Evolutionary conservation across 2,888 invertebrate species (phyloP).

Genomic region (Nymphalis polychloros): DNA sequence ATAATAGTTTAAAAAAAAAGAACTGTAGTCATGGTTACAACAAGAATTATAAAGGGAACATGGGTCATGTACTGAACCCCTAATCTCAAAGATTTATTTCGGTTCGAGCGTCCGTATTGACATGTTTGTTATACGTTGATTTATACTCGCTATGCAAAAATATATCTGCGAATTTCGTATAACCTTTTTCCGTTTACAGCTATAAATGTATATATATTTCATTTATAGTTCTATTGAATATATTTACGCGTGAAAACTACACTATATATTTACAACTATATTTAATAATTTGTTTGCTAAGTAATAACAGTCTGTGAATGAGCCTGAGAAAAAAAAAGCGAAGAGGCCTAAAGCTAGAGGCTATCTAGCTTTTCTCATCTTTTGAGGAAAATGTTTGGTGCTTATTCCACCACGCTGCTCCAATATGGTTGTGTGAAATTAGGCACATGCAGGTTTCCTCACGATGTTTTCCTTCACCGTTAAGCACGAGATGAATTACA

Average conservation of each 20-base stretch:
- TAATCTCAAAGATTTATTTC: constrained; percentile 33
- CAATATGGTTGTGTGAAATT: no score
- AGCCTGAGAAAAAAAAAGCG: no score
- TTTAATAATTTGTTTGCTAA: no score
- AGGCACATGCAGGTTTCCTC: no score
- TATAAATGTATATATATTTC: constrained; percentile 3
- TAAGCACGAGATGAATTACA: no score
- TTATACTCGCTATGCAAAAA: constrained; percentile 17
- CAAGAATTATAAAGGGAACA: constrained; percentile 23
- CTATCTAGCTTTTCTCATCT: no score
- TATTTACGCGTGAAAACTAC: neutral
- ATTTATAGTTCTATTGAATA: neutral
- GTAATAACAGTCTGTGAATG: no score
- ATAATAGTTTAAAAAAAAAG: neutral
- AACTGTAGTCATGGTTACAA: neutral
- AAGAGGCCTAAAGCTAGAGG: no score
- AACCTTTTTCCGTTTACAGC: neutral
- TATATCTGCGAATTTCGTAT: constrained; percentile 5
- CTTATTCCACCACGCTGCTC: no score
- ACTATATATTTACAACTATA: neutral
- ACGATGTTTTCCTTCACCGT: no score
- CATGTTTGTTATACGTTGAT: constrained; percentile 24
- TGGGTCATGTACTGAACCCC: constrained; percentile 23
- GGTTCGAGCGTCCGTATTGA: constrained; percentile 21
- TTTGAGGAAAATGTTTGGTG: no score